phyloP scores from a whole-genome alignment of 1,140 invertebrate species.

The Idris sp. region DNA sequence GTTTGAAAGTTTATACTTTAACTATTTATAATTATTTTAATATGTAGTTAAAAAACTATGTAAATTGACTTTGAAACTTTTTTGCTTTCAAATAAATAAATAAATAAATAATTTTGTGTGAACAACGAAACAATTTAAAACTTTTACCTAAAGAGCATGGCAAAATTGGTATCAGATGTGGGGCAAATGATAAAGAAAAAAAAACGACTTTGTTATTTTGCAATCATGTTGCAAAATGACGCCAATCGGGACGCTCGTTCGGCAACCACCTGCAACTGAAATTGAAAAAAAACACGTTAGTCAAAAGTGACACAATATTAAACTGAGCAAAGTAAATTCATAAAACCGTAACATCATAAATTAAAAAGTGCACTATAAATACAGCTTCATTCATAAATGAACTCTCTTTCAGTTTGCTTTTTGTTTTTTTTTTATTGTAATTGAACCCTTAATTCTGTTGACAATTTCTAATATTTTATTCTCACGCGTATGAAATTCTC shows the following conservation, averaged over 20 bases:
- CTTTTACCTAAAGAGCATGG: constrained; percentile 59
- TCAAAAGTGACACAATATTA: constrained; percentile 5
- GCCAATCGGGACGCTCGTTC: constrained; percentile 21
- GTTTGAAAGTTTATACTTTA: too few relatives aligned
- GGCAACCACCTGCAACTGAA: constrained; percentile 49
- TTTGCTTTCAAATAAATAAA: too few relatives aligned
- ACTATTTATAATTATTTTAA: too few relatives aligned
- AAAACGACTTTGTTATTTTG: constrained; percentile 48
- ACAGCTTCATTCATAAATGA: constrained; percentile 38
- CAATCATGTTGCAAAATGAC: constrained; percentile 54
- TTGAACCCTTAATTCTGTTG: too few relatives aligned
- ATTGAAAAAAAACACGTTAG: constrained; percentile 20
- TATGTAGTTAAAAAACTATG: too few relatives aligned
- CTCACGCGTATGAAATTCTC: constrained; percentile 34
- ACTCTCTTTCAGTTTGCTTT: background rate
- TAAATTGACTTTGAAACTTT: too few relatives aligned
- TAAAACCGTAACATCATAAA: constrained; percentile 24
- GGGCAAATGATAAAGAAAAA: constrained; percentile 41
- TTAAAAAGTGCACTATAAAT: constrained; percentile 18
- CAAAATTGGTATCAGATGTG: constrained; percentile 53
- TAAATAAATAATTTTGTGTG: background rate
- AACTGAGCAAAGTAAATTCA: constrained; percentile 22
- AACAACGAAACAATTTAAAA: constrained; percentile 7
- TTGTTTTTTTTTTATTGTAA: too few relatives aligned
- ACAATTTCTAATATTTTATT: background rate